phyloP scores from a whole-genome alignment of 2,797 vertebrate species.

The Champsocephalus gunnari region DNA sequence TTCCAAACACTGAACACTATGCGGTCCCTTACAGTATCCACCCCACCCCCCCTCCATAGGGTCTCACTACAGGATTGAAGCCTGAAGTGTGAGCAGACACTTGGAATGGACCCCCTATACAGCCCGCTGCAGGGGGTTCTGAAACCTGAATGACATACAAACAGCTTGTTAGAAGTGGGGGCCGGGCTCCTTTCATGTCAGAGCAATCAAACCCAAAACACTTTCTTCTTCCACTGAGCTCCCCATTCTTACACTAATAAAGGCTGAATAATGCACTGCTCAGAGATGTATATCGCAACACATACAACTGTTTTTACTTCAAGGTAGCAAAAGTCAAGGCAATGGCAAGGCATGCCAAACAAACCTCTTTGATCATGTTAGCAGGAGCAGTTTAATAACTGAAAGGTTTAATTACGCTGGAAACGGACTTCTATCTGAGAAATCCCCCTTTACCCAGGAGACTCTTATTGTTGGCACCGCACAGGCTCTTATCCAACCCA shows the following conservation, averaged over 20 bases:
- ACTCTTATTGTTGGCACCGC: constrained; percentile 69
- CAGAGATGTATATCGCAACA: constrained; percentile 36
- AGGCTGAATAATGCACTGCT: constrained; percentile 8
- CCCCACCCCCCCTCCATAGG: not conserved
- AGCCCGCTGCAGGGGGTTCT: constrained; percentile 33
- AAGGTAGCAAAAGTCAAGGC: constrained; percentile 9
- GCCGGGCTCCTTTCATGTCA: constrained; percentile 5
- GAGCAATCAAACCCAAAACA: constrained; percentile 18
- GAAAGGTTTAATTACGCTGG: constrained; percentile 53
- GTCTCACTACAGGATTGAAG: constrained; percentile 6
- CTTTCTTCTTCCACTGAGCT: constrained; percentile 27
- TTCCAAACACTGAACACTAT: constrained; percentile 6
- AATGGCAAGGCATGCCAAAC: constrained; percentile 10
- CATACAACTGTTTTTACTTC: constrained; percentile 2
- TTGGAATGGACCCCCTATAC: constrained; percentile 38
- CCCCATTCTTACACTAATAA: constrained; percentile 13
- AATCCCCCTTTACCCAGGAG: constrained; percentile 50
- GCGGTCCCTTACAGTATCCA: constrained; percentile 16
- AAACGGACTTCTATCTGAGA: constrained; percentile 58
- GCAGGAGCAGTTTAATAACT: constrained; percentile 36
- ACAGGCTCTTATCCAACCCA: not conserved
- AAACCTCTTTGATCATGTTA: constrained; percentile 15
- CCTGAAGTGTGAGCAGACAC: constrained; percentile 30
- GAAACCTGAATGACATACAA: constrained; percentile 46
- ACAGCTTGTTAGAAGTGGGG: constrained; percentile 3